Base-by-base conservation (phyloP, 2,113 vertebrate species). In the Platycercus adscitus region DNA sequence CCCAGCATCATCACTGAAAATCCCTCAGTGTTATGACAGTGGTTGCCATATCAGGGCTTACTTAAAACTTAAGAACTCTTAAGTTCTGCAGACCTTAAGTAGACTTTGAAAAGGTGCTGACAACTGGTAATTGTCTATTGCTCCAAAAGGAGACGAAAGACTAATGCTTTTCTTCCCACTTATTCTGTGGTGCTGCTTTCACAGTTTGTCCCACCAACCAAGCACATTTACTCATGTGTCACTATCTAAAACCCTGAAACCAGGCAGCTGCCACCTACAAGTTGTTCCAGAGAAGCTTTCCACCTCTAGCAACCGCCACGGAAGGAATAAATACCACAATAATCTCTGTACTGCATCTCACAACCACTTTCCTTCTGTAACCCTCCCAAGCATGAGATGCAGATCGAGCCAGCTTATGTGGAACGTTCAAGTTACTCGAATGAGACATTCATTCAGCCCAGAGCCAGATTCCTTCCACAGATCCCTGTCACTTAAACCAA, bases 31-130 rank as follows among this genome's bases (percentile, higher is more conserved):
- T 81, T 52, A 21, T 33, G 56, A 81, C 88, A 92, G 44, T 1
- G 25, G 47, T 49, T 95, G 65, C 80, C 44, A 2, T 68, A 76
- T 68, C 81, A 91, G 56, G 56, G 61, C 69, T 83, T 93, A 85
- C 49, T 1, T 76, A 64, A 89, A 92, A 96, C 81, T 61, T 72
- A 89, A 91, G 65, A 91, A 89, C 89, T 93, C 91, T 76, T 95
- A 89, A 89, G 77, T 72, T 91, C 73, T 49, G 17, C 9, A 70
- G 89, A 86, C 94, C 84, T 52, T 25, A 89, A 84, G 95, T 87
- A 91, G 73, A 37, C 55, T 90, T 16, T 73, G 49, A 85, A 91
- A 96, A 95, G 86, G 56, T 89, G 95, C 91, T 96, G 96, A 95
- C 94, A 96, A 52, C 73, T 41, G 20, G 56, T 88, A 93, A 95